Evolutionary conservation across 2,888 invertebrate species (phyloP).

Genomic region (Lasioglossum leucozonium): DNA sequence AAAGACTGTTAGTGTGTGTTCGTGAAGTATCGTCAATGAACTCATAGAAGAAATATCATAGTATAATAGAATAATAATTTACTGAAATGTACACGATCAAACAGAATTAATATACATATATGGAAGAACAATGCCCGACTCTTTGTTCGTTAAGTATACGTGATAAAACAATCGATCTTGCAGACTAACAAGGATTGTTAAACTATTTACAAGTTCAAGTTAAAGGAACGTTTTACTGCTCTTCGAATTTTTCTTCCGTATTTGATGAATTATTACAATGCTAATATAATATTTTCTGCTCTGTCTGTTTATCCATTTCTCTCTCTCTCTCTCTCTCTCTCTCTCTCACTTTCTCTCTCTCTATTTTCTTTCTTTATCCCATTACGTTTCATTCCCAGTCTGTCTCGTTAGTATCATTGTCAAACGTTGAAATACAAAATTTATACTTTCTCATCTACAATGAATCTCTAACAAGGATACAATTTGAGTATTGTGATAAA

Average conservation of each 20-base stretch:
- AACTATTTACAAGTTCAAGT: slow-evolving; percentile 72
- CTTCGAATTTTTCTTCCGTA: slow-evolving; percentile 36
- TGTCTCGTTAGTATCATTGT: slow-evolving; percentile 28
- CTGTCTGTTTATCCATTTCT: slow-evolving; percentile 19
- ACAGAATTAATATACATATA: slow-evolving; percentile 21
- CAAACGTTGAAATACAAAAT: slow-evolving; percentile 22
- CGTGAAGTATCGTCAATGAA: neutral
- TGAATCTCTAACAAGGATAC: slow-evolving; percentile 31
- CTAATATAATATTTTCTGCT: slow-evolving; percentile 50
- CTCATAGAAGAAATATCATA: slow-evolving; percentile 1
- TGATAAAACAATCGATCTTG: slow-evolving; percentile 41
- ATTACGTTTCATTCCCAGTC: neutral
- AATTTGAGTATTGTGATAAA: slow-evolving; percentile 37
- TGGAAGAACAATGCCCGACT: slow-evolving; percentile 55
- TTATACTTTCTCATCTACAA: slow-evolving; percentile 27
- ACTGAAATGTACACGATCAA: slow-evolving; percentile 24
- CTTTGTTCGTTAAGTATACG: slow-evolving; percentile 34
- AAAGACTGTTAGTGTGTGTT: slow-evolving; percentile 22
- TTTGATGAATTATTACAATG: slow-evolving; percentile 44
- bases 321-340: neutral
- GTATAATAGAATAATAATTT: slow-evolving; percentile 24
- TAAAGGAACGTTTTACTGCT: slow-evolving; percentile 63
- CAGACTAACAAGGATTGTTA: slow-evolving; percentile 59
- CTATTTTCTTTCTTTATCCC: neutral
- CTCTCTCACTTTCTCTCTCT: neutral